Base-by-base conservation (phyloP, 2,113 vertebrate genomes). In the Lophius piscatorius region DNA sequence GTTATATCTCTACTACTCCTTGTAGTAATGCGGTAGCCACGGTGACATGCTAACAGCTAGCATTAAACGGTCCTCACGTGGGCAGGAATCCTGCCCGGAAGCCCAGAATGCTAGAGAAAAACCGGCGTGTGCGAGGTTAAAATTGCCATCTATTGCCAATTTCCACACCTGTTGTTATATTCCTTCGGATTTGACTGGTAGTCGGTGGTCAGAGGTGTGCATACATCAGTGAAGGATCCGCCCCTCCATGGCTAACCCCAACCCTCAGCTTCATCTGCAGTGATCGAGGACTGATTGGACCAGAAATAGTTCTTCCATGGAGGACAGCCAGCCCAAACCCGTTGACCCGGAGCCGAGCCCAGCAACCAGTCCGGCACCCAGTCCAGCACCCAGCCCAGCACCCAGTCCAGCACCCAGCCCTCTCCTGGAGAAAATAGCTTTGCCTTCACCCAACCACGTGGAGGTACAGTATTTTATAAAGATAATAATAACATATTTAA, bases 391-490 rank as follows among this genome's bases (percentile, higher is more conserved):
- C 1, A 84, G 66, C 41, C 80, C 64, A 8, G 58, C 23, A 6
- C 73, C 77, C 48, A 83, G 20, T 12, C 69, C 59, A 18, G 51
- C 11, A 24, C 82, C 58, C 34, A 81, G 78, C 63, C 85, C 80
- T 0, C 11, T 82, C 17, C 42, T 71, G 39, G 86, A 89, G 41
- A 50, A 74, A 67, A 76, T 71, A 1, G 2, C 63, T 45, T 34
- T 80, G 12, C 75, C 82, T 13, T 24, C 76, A 35, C 69, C 62
- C 6, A 91, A 92, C 64, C 81, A 92, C 71, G 78, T 88, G 3
- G 88, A 91, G 83, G 91, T 92, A 85, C 8, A 24, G 12, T 59
- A 36, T 44, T 46, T 54, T 6, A 7, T n/a, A n/a, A n/a, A n/a
- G n/a, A n/a, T n/a, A n/a, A n/a, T n/a, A n/a, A n/a, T n/a, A n/a